Evolutionary conservation across 2,113 vertebrate species (phyloP), one percentile per base, ranked within the genome.

Genomic region (Hypocryptadius cinnamomeus): DNA sequence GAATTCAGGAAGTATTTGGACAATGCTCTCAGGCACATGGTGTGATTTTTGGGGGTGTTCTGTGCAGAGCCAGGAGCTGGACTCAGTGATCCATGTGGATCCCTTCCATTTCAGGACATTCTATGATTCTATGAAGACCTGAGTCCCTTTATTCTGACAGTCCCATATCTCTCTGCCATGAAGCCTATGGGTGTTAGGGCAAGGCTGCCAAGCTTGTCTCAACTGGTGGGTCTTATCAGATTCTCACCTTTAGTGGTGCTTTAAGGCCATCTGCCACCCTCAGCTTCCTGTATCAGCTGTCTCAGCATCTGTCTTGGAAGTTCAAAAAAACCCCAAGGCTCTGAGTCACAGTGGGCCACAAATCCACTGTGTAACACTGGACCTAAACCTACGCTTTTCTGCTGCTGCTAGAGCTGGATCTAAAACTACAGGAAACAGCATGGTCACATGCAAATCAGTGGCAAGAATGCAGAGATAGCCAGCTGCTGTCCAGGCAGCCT

Each of bases 251-350:
- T 31, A 33, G 4, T 4, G 9, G 11, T 35, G 14, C 19, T 72
- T 68, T 45, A 79, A 81, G 33, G 40, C 20, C n/a, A 51, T 44
- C 39, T 79, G 16, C 20, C 23, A 71, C 28, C 17, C 27, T 4
- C 22, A 65, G 0, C 5, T 79, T 25, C n/a, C 45, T 0, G 0
- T 20, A 51, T 35, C n/a, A 85, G 23, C 59, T 73, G 16, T 25
- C 35, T 40, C n/a, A 74, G 31, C 13, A 68, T 42, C 19, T 1
- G 1, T 23, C 25, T 8, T 69, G 28, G 57, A 82, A 90, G 65
- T 47, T 27, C 3, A 42, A 73, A 86, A 88, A 70, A n/a, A 17
- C 9, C 47, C 15, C 33, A 48, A 11, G 8, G 11, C 33, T 74
- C 47, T 85, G 63, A 79, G 37, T 85, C 66, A 76, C 24, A 44